Base-by-base conservation (phyloP, 2,888 invertebrate species). In the Caenorhabditis auriculariae region DNA sequence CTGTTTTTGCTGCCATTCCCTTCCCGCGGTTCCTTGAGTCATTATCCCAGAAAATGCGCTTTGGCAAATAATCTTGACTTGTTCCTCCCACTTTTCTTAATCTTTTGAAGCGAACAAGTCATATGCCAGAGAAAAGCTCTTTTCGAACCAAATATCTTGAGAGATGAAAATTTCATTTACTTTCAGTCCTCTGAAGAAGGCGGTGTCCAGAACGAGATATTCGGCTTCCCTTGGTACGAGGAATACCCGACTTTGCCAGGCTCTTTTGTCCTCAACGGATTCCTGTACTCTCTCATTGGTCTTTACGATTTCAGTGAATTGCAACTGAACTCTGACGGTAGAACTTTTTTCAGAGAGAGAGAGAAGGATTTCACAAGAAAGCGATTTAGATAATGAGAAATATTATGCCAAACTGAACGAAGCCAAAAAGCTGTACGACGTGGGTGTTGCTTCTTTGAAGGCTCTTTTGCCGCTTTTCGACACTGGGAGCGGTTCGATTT, bases 191-290 rank as follows among this genome's bases (percentile, higher is more conserved):
- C 3, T 27, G 42, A 27, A 69, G 87, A 88, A 67, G 90, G 90
- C 55, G 93, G 93, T 2, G 91, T 93, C 4, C 85, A 89, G 68
- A 90, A 93, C 0, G 85, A 87, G 4, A 89, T 67, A 38, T 56
- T 60, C 29, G 54, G 56, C 4, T 49, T 88, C 80, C 87, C 89
- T 52, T 96, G 95, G 95, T 96, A 93, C 82, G 96, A 98, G 82
- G 98, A 98, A 82, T 98, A 98, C 84, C 98, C 98, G 0, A 96
- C 96, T 0, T 88, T 88, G 52, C 96, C 96, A 0, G 88, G 93
- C 4, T 89, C 91, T 0, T 95, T 93, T 84, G 95, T 98, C 12
- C 87, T 98, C 24, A 98, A 98, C 84, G 98, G 98, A 41, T 98
- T 98, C 85, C 93, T 98, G 77, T 98, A 95, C 85, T 91, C 96